Conservation (phyloP, 2,888 invertebrate species). For the Chalcosyrphus nemorum region DNA sequence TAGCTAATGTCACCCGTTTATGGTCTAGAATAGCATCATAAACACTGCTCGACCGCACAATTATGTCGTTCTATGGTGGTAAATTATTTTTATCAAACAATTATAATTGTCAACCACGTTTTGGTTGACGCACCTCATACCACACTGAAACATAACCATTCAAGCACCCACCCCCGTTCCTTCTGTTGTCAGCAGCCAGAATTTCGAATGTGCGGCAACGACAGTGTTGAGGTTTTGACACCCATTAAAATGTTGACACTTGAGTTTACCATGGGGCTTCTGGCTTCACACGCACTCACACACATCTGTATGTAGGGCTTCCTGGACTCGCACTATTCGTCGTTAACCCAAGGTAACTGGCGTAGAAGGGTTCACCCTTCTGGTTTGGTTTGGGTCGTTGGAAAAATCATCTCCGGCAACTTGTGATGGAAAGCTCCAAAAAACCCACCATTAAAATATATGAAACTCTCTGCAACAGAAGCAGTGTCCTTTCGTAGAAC, state of each 20-base stretch:
- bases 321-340: neutral
- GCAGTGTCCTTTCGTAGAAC: neutral
- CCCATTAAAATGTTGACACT: constrained; percentile 63
- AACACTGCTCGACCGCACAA: constrained; percentile 31
- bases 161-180: neutral
- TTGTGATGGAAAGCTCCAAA: constrained; percentile 19
- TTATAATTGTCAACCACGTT: constrained; percentile 38
- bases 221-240: constrained; percentile 58
- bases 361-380: constrained; percentile 1
- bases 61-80: constrained; percentile 23
- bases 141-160: neutral
- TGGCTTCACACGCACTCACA: neutral
- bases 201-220: constrained; percentile 33
- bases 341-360: constrained; percentile 10
- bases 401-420: constrained; percentile 30
- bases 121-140: constrained; percentile 14
- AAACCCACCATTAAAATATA: constrained; percentile 25
- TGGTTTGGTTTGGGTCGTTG: constrained; percentile 1
- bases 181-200: constrained; percentile 19
- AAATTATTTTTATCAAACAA: constrained; percentile 63
- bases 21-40: constrained; percentile 12
- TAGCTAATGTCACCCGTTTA: neutral
- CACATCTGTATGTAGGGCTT: neutral
- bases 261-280: constrained; percentile 26
- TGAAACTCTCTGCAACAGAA: constrained; percentile 4